Base-by-base conservation (phyloP, 1,140 invertebrate genomes). In the Drosophila bocqueti region DNA sequence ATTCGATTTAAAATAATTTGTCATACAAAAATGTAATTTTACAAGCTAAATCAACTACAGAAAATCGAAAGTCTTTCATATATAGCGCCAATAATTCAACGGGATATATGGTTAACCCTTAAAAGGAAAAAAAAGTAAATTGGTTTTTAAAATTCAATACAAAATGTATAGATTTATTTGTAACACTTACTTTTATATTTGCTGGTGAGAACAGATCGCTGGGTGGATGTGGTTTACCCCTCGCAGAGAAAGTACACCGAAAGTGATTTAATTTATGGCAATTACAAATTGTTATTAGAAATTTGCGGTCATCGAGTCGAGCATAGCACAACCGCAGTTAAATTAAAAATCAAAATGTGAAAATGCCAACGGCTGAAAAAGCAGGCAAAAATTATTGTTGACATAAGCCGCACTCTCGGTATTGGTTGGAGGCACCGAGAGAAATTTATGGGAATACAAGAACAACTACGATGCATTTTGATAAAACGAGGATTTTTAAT, bases 301-400 rank as follows among this genome's bases (percentile, higher is more conserved):
- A 75, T 81, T 81, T 81, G 65, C 55, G 71, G 78, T 69, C 58
- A 61, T 18, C 42, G 65, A 43, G 45, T 49, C 43, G 15, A 52
- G 29, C 76, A 36, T 8, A 1, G 49, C 60, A 69, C 8, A 29
- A 63, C 67, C 65, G 52, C 73, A 80, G 42, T 29, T 24, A 52
- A 85, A 84, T 85, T 78, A 81, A 78, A 81, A 84, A 65, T 81
- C 67, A 69, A 81, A 57, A 83, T 83, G 71, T 26, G 36, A 43
- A 79, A 71, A 83, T 62, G 55, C 49, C 45, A 18, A 36, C n/a
- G 72, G 49, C 58, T 50, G 45, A 47, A 77, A 77, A 66, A 64
- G 47, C 63, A 55, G 36, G 66, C 66, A 55, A 81, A 60, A 84
- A 78, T 77, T 55, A 55, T 64, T 77, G 60, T 59, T 80, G 81